Evolutionary conservation across 2,113 vertebrate species (phyloP).

Genomic region (Maccullochella peelii): DNA sequence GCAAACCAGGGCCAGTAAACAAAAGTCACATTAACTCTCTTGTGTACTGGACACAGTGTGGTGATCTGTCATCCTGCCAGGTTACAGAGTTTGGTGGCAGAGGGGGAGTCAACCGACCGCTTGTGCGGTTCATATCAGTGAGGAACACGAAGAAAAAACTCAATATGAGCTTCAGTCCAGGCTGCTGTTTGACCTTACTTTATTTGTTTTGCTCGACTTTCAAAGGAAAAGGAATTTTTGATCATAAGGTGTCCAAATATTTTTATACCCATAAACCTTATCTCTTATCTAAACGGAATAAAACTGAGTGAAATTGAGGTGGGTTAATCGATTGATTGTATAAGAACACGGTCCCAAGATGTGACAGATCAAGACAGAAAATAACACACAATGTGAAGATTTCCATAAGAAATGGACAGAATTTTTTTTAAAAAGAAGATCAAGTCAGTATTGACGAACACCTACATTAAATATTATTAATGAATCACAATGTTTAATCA

Average conservation of each 20-base stretch:
- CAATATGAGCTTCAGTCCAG: not conserved
- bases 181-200: not conserved
- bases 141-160: not conserved
- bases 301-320: not conserved
- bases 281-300: not conserved
- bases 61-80: not conserved
- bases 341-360: not conserved
- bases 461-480: not conserved
- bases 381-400: not conserved
- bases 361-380: not conserved
- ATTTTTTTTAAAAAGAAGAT: not conserved
- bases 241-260: not conserved
- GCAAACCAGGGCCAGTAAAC: slow-evolving; percentile 2
- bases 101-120: not conserved
- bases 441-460: not conserved
- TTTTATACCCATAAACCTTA: not conserved
- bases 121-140: not conserved
- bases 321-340: not conserved
- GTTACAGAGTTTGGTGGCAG: not conserved
- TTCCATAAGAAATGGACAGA: too few species aligned
- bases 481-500: not conserved
- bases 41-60: slow-evolving; percentile 1
- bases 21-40: not conserved
- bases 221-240: not conserved
- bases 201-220: not conserved